Percentiles rank a stretch among this genome's conserved stretches.
Conservation (phyloP, 2,113 vertebrate species). For the Miniopterus natalensis region DNA sequence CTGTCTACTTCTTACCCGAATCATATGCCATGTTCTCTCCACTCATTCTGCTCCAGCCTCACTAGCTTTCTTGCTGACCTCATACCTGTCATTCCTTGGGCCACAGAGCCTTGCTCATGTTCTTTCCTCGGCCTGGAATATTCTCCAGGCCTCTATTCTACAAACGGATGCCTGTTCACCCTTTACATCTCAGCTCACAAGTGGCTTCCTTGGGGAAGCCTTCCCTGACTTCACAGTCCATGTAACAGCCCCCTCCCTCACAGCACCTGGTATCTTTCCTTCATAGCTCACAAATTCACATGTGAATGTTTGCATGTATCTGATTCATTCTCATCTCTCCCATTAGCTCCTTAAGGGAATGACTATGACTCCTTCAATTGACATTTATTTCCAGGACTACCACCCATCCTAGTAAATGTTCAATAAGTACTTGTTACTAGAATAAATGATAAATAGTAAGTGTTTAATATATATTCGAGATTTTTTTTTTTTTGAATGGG, state of each 20-base stretch:
- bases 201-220: not conserved
- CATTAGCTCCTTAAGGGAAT: not conserved
- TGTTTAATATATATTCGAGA: not conserved
- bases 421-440: not conserved
- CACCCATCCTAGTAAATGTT: not conserved
- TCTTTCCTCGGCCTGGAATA: not conserved
- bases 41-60: not conserved
- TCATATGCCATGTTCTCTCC: not conserved
- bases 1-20: not conserved
- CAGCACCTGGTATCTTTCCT: too few species aligned
- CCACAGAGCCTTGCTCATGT: not conserved
- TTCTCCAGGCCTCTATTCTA: not conserved
- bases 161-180: not conserved
- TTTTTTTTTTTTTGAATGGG: not conserved
- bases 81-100: not conserved
- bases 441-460: not conserved
- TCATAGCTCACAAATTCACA: not conserved
- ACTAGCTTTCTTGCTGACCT: not conserved
- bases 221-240: not conserved
- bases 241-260: too few species aligned
- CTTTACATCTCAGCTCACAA: not conserved
- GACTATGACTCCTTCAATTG: not conserved
- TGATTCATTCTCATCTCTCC: not conserved
- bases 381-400: not conserved
- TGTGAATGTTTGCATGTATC: not conserved